Percentiles rank a stretch among this genome's conserved stretches.
Evolutionary conservation across 2,113 vertebrate species (phyloP).

Genomic region (Ranitomeya variabilis): DNA sequence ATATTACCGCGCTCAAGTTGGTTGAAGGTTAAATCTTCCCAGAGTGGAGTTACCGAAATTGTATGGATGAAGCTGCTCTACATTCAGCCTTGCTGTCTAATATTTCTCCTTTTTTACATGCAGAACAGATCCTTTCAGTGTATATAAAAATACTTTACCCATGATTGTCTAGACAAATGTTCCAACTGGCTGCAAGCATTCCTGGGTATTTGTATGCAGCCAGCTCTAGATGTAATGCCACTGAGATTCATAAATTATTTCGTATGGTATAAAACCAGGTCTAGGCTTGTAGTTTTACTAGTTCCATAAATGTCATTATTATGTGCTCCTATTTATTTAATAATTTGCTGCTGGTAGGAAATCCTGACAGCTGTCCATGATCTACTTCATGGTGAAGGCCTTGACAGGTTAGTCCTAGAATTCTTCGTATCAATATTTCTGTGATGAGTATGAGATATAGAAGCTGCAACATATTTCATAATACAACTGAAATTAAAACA

Average conservation of each 20-base stretch:
- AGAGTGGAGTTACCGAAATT: background rate
- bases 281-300: background rate
- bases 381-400: background rate
- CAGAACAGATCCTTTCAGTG: background rate
- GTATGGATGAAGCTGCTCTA: background rate
- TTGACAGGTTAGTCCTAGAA: background rate
- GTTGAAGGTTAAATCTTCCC: background rate
- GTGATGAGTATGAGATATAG: too few relatives aligned
- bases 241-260: background rate
- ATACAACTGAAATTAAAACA: background rate
- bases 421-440: background rate
- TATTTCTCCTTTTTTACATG: background rate
- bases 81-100: background rate
- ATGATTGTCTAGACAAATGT: background rate
- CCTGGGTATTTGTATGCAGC: constrained; percentile 2
- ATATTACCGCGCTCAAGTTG: background rate
- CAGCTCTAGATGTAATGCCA: background rate
- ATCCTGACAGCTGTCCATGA: background rate
- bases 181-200: background rate
- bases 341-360: background rate
- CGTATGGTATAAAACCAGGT: background rate
- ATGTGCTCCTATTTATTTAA: background rate
- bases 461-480: background rate
- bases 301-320: background rate
- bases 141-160: background rate